These are phyloP conservation scores for Saccostrea glomerata DNA, from an alignment of 1,140 invertebrate genomes.

Conservation along the genomic window DNA sequence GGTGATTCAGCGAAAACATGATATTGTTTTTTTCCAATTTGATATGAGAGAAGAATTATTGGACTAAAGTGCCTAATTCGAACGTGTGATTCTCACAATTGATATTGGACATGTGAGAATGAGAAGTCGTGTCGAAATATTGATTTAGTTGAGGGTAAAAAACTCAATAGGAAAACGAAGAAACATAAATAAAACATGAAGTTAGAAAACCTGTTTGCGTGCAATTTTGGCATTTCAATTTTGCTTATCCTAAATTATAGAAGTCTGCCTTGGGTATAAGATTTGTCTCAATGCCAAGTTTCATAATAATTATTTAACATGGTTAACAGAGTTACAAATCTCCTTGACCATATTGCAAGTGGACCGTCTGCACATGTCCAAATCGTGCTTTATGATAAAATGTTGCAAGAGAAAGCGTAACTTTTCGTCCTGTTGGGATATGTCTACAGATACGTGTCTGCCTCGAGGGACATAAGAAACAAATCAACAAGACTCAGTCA, in stretches of 20 bases:
- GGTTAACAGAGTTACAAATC: not conserved
- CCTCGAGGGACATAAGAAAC: no score
- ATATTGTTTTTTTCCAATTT: not conserved
- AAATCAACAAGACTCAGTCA: not conserved
- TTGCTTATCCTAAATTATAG: not conserved
- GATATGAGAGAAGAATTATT: no score
- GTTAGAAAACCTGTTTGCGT: not conserved
- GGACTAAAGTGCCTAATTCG: no score
- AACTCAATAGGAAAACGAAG: not conserved
- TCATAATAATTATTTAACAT: no score
- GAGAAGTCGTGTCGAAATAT: not conserved
- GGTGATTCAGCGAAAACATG: not conserved
- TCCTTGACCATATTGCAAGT: not conserved
- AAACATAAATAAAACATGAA: not conserved
- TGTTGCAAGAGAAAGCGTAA: not conserved
- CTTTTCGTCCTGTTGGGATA: not conserved
- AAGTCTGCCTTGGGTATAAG: not conserved
- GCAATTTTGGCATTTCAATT: not conserved
- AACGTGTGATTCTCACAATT: not conserved
- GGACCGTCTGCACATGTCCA: not conserved
- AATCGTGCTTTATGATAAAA: constrained; percentile 19
- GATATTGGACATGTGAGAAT: not conserved
- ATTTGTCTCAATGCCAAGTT: not conserved
- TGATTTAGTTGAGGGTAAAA: not conserved
- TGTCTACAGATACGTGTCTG: not conserved